phyloP scores from a whole-genome alignment of 1,140 invertebrate species.

The Nomia melanderi region DNA sequence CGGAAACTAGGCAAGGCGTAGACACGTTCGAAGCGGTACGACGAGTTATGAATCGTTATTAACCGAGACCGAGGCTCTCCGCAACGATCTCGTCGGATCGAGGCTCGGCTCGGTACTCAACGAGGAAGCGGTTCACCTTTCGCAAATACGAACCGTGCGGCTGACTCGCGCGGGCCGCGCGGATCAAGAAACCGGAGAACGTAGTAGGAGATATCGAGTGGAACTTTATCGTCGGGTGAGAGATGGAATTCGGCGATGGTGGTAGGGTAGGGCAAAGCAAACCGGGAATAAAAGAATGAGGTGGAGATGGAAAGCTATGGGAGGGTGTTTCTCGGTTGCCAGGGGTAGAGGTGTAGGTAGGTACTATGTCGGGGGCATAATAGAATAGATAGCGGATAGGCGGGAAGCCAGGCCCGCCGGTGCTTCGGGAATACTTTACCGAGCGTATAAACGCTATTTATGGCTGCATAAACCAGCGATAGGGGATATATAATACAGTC shows the following conservation, averaged over 20 bases:
- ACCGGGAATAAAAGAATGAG: constrained; percentile 51
- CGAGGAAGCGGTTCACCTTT: neutral
- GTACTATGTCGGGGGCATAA: constrained; percentile 72
- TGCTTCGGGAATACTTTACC: constrained; percentile 77
- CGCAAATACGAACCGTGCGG: constrained; percentile 20
- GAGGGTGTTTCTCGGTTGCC: constrained; percentile 37
- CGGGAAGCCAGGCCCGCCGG: constrained; percentile 67
- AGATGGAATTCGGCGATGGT: constrained; percentile 55
- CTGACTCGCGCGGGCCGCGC: too few species aligned
- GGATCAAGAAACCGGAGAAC: constrained; percentile 21
- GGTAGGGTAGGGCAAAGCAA: constrained; percentile 22
- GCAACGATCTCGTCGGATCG: neutral
- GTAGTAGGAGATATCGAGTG: constrained; percentile 50
- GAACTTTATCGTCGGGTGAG: constrained; percentile 54
- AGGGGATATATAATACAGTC: constrained; percentile 77
- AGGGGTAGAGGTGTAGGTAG: constrained; percentile 59
- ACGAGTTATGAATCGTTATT: neutral
- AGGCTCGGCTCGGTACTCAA: too few species aligned
- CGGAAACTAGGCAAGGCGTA: too few species aligned
- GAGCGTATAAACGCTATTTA: constrained; percentile 79
- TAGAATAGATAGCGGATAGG: constrained; percentile 77
- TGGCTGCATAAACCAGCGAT: constrained; percentile 78
- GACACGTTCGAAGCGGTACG: too few species aligned
- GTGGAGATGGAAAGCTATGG: constrained; percentile 54
- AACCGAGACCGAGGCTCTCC: neutral